phyloP scores from a whole-genome alignment of 2,797 vertebrate genomes.

The Sparus aurata region DNA sequence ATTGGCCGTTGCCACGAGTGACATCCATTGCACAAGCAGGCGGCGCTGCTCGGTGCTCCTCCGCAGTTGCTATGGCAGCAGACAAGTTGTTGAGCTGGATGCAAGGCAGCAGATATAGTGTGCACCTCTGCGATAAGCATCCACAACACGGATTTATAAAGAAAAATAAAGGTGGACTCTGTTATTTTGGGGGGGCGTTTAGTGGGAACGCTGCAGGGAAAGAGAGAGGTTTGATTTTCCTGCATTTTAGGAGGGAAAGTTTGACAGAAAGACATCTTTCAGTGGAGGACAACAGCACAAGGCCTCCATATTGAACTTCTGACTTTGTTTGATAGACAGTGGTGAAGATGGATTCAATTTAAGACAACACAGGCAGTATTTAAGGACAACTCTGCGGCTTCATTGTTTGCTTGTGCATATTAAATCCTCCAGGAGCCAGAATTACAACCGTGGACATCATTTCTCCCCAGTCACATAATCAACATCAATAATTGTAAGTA shows the following conservation, averaged over 20 bases:
- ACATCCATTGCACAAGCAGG: constrained; percentile 86
- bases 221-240: background rate
- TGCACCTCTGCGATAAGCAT: constrained; percentile 55
- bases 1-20: constrained; percentile 89
- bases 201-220: background rate
- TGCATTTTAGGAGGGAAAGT: too few species aligned
- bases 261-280: background rate
- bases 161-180: background rate
- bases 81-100: constrained; percentile 84
- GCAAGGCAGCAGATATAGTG: constrained; percentile 76
- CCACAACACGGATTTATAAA: constrained; percentile 23
- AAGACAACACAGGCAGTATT: background rate
- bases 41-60: constrained; percentile 81
- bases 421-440: constrained; percentile 3
- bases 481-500: constrained; percentile 13
- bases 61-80: constrained; percentile 91
- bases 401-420: background rate
- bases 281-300: background rate
- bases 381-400: background rate
- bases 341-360: background rate
- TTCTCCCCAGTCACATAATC: background rate
- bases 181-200: background rate
- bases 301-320: constrained; percentile 25
- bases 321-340: constrained; percentile 7
- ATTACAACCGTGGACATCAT: background rate